phyloP scores from a whole-genome alignment of 2,797 vertebrate species.

The Tapirus indicus region DNA sequence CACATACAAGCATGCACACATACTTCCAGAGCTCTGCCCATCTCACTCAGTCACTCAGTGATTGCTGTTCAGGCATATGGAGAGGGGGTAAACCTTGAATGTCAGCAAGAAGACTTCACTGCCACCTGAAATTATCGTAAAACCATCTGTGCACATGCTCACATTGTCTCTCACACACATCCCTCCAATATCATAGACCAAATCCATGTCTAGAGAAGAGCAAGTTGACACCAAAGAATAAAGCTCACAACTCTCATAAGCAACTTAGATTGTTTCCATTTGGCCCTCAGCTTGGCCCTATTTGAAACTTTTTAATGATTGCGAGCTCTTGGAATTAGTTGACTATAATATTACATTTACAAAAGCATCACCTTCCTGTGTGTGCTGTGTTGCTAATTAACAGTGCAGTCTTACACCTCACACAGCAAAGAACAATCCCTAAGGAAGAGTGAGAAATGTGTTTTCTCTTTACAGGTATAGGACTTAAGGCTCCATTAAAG shows the following conservation, averaged over 20 bases:
- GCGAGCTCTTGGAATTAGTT: constrained; percentile 15
- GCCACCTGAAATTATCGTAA: not conserved
- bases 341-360: not conserved
- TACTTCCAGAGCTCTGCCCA: not conserved
- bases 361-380: not conserved
- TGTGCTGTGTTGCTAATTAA: not conserved
- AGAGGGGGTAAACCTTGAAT: rapidly evolving
- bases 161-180: not conserved
- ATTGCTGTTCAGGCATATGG: not conserved
- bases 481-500: not conserved
- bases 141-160: not conserved
- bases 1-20: not conserved
- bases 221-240: not conserved
- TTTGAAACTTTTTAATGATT: constrained; percentile 63
- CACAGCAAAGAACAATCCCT: not conserved
- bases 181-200: not conserved
- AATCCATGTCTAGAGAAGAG: not conserved
- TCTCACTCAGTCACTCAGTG: not conserved
- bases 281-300: not conserved
- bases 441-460: not conserved
- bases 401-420: not conserved
- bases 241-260: not conserved
- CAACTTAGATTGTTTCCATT: not conserved
- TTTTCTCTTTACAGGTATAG: not conserved
- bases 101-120: not conserved